Evolutionary conservation across 2,113 vertebrate species (phyloP), one percentile per base, ranked within the genome.

Genomic region (Oryzias melastigma): DNA sequence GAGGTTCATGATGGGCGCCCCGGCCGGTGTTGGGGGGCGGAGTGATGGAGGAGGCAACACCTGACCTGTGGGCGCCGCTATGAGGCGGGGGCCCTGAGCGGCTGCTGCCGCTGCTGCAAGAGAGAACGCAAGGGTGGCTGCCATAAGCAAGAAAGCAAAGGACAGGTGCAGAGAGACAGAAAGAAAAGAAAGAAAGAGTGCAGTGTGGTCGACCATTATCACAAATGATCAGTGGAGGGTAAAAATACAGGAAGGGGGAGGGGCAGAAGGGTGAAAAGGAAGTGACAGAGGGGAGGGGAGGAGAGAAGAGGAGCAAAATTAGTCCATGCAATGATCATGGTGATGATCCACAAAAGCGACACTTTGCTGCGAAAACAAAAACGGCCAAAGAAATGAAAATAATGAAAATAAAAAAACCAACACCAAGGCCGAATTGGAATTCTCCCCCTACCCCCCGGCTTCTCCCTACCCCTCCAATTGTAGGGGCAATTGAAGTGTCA

Each of bases 41-140:
- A 93, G 86, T 71, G 41, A 70, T 14, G 0, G 87, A 61, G 87
- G 90, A 60, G 91, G 85, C 75, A 93, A 74, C 73, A 92, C 90
- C 74, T 92, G 92, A 71, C 91, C 91, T 2, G 68, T 19, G 41
- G 90, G 82, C 63, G 85, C 80, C 19, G 91, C 88, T 56, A 93
- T 92, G 68, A 93, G 90, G 53, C 92, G 89, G 19, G 81, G 89
- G 58, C 91, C 92, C 83, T 93, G 92, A 72, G 91, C 89, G 68
- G 91, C 90, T 2, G 91, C 92, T 24, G 92, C 91, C 71, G 92
- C 92, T 14, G 92, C 92, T 93, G 92, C 91, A 93, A 93, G 91
- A 93, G 92, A 93, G 88, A 93, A 93, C 69, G 92, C 92, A 93
- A 93, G 89, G 91, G 91, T 84, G 87, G 91, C 92, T 92, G 91